A percentile compares a stretch with the other conserved stretches of the same genome.
Conservation (phyloP, 2,797 vertebrate genomes). For the Notolabrus celidotus region DNA sequence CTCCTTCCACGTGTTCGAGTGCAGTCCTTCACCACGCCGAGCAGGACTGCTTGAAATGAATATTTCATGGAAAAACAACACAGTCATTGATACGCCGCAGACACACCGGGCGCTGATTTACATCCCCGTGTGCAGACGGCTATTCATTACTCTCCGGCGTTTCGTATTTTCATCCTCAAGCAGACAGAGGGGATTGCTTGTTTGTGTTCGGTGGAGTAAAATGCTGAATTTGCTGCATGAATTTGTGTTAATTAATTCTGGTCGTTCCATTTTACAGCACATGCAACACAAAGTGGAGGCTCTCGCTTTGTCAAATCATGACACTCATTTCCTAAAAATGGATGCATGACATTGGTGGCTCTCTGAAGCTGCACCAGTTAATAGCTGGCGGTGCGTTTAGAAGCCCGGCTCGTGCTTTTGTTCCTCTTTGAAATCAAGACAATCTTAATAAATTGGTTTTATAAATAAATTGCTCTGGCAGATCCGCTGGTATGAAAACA, state of each 20-base stretch:
- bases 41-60: slow-evolving; percentile 6
- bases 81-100: slow-evolving; percentile 30
- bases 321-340: not conserved
- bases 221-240: not conserved
- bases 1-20: not conserved
- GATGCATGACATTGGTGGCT: not conserved
- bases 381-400: not conserved
- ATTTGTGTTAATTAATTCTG: not conserved
- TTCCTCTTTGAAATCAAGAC: slow-evolving; percentile 38
- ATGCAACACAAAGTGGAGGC: not conserved
- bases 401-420: slow-evolving; percentile 14
- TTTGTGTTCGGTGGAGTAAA: not conserved
- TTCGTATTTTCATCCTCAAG: slow-evolving; percentile 7
- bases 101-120: slow-evolving; percentile 7
- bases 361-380: not conserved
- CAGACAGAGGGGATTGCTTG: not conserved
- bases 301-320: not conserved
- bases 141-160: not conserved
- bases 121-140: not conserved
- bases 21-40: not conserved
- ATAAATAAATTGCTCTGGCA: slow-evolving; percentile 56
- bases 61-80: slow-evolving; percentile 12
- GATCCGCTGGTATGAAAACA: slow-evolving; percentile 43
- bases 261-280: not conserved
- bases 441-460: slow-evolving; percentile 44